Evolutionary conservation across 2,113 vertebrate genomes (phyloP).

Genomic region (Dunckerocampus dactyliophorus): DNA sequence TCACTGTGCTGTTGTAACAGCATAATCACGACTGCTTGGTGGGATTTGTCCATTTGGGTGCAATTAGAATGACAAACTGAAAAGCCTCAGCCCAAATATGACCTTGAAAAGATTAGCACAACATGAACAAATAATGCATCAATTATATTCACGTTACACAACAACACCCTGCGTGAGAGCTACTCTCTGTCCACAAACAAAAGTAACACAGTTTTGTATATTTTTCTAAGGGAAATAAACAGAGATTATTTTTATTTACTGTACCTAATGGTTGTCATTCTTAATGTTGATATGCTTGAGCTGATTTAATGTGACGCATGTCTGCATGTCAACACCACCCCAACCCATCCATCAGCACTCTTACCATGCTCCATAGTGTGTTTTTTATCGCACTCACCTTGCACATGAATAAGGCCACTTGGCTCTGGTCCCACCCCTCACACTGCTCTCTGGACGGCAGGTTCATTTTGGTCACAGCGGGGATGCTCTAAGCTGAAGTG

Average conservation of each 20-base stretch:
- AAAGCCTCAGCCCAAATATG: conserved; percentile 10
- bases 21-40: conserved; percentile 15
- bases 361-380: not conserved
- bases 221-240: conserved; percentile 64
- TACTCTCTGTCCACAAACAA: conserved; percentile 67
- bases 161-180: not conserved
- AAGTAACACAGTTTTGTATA: conserved; percentile 71
- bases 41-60: conserved; percentile 29
- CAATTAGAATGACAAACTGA: conserved; percentile 33
- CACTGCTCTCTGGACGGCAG: conserved; percentile 79
- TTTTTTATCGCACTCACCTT: conserved; percentile 69
- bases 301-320: too few relatives aligned
- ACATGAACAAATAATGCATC: not conserved
- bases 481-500: conserved; percentile 23
- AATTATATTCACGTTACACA: not conserved
- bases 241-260: not conserved
- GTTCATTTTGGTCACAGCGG: conserved; percentile 65
- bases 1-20: conserved; percentile 16
- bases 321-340: too few relatives aligned
- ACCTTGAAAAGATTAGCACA: conserved; percentile 9
- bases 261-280: not conserved
- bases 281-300: not conserved
- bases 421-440: conserved; percentile 74
- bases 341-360: not conserved
- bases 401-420: conserved; percentile 74